phyloP scores from a whole-genome alignment of 2,113 vertebrate genomes.

The Phocoena phocoena region DNA sequence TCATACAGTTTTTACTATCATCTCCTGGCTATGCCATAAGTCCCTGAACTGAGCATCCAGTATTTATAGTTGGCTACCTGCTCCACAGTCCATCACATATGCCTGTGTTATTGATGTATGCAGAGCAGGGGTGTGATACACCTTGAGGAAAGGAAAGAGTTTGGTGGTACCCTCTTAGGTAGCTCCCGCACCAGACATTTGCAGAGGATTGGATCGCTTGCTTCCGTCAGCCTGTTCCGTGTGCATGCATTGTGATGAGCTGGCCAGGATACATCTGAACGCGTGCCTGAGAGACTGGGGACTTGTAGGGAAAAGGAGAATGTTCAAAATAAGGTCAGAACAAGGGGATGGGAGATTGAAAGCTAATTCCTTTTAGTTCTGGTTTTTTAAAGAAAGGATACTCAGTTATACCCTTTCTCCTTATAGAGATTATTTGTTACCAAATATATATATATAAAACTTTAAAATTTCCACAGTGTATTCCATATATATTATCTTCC shows the following conservation, averaged over 20 bases:
- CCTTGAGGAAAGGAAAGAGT: not conserved
- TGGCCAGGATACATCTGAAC: slow-evolving; percentile 33
- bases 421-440: not conserved
- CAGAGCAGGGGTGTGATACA: not conserved
- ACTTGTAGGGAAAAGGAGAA: not conserved
- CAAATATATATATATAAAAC: not conserved
- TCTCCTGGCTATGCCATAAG: not conserved
- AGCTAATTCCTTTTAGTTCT: not conserved
- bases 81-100: not conserved
- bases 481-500: not conserved
- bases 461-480: slow-evolving; percentile 19
- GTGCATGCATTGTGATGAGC: slow-evolving; percentile 51
- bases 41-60: not conserved
- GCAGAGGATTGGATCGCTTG: not conserved
- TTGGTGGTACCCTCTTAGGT: not conserved
- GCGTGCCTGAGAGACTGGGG: not conserved
- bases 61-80: not conserved
- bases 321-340: slow-evolving; percentile 62
- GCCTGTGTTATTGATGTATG: not conserved
- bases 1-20: not conserved
- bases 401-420: not conserved
- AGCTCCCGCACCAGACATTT: not conserved
- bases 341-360: not conserved
- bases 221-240: not conserved
- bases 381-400: slow-evolving; percentile 3